Conservation (phyloP, 2,113 vertebrate species). For the Leptosomus discolor region DNA sequence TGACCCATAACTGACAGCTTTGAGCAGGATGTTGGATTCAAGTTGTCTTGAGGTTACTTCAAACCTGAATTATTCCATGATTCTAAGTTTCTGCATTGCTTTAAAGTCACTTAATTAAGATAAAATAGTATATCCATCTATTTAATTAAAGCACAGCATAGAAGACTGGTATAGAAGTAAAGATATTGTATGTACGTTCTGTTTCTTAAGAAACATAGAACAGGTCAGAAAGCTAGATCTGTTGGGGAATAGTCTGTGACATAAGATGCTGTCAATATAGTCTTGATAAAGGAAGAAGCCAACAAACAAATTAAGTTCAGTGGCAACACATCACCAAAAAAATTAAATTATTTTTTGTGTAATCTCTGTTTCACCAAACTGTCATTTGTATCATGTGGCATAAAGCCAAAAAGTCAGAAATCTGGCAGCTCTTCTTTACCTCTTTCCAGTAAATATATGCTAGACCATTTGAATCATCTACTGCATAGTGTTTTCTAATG, state of each 20-base stretch:
- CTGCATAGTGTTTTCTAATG: not conserved
- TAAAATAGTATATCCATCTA: not conserved
- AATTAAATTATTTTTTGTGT: not conserved
- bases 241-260: not conserved
- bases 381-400: not conserved
- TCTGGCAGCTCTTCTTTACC: not conserved
- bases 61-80: not conserved
- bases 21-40: not conserved
- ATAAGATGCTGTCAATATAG: not conserved
- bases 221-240: not conserved
- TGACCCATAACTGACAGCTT: not conserved
- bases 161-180: not conserved
- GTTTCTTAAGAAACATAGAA: not conserved
- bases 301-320: not conserved
- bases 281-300: not conserved
- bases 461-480: conserved; percentile 16
- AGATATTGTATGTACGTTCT: not conserved
- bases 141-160: not conserved
- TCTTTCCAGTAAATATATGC: not conserved
- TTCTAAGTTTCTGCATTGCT: not conserved
- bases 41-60: not conserved
- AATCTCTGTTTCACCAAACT: not conserved
- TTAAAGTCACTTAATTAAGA: not conserved
- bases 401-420: not conserved
- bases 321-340: not conserved